These are phyloP conservation scores for Neodiprion fabricii DNA, from an alignment of 1,140 invertebrate species.

Conservation along the genomic window DNA sequence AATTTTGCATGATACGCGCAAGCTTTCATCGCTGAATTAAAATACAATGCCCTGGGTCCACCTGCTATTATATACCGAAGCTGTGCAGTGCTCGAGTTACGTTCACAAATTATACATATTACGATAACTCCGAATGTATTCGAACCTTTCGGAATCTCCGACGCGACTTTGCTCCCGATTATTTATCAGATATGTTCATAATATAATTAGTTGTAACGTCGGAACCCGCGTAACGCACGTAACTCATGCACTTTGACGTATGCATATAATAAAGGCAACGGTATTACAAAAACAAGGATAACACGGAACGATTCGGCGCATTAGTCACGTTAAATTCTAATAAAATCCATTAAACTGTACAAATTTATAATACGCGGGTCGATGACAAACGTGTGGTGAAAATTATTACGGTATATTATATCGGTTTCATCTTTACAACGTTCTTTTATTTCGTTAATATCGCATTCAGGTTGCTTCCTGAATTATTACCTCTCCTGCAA, in stretches of 20 bases:
- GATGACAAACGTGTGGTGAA: neutral
- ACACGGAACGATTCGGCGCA: neutral
- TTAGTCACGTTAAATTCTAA: conserved; percentile 4
- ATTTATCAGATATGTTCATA: neutral
- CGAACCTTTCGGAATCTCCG: neutral
- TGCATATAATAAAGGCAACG: neutral
- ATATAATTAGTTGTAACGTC: neutral
- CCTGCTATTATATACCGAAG: neutral
- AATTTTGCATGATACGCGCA: neutral
- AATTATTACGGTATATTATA: no score
- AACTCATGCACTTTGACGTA: neutral
- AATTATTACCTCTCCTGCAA: neutral
- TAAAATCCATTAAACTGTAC: neutral
- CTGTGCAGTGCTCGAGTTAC: no score
- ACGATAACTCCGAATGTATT: neutral
- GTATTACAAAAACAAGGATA: neutral
- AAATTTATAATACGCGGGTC: neutral
- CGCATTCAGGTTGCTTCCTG: conserved; percentile 5
- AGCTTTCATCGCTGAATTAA: neutral
- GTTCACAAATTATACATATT: neutral
- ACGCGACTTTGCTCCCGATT: neutral
- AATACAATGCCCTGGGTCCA: neutral
- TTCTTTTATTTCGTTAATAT: neutral
- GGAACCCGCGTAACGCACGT: neutral
- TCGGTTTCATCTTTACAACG: no score